Conservation (phyloP, 1,140 invertebrate genomes). For the Heliconius hermathena region DNA sequence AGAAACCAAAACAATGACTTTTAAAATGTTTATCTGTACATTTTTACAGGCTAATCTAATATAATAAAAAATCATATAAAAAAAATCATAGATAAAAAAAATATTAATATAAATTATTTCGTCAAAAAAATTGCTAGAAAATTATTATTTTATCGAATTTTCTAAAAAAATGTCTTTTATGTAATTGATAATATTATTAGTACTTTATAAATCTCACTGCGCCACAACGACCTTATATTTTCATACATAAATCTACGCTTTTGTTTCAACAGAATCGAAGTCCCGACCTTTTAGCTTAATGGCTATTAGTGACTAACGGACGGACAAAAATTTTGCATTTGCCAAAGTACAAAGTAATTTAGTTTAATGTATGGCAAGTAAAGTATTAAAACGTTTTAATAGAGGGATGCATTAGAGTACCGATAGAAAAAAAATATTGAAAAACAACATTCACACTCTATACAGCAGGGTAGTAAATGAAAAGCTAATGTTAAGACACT, state of each 20-base stretch:
- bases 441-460: no score
- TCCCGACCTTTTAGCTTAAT: slow-evolving; percentile 7
- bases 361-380: slow-evolving; percentile 11
- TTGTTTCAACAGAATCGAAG: background rate
- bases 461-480: background rate
- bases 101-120: no score
- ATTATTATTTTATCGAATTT: no score
- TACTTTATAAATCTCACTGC: no score
- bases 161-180: no score
- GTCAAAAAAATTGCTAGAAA: no score
- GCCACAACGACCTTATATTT: background rate
- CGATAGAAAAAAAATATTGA: background rate
- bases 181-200: no score
- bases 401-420: slow-evolving; percentile 10
- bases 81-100: no score
- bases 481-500: background rate
- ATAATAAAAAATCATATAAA: no score
- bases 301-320: slow-evolving; percentile 7
- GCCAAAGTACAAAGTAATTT: slow-evolving; percentile 9
- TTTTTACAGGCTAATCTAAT: no score
- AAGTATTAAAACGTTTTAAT: slow-evolving; percentile 11
- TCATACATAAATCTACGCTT: background rate
- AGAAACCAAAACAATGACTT: no score
- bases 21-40: no score
- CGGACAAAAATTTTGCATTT: slow-evolving; percentile 13